Evolutionary conservation across 2,113 vertebrate species (phyloP).

Genomic region (Carettochelys insculpta): DNA sequence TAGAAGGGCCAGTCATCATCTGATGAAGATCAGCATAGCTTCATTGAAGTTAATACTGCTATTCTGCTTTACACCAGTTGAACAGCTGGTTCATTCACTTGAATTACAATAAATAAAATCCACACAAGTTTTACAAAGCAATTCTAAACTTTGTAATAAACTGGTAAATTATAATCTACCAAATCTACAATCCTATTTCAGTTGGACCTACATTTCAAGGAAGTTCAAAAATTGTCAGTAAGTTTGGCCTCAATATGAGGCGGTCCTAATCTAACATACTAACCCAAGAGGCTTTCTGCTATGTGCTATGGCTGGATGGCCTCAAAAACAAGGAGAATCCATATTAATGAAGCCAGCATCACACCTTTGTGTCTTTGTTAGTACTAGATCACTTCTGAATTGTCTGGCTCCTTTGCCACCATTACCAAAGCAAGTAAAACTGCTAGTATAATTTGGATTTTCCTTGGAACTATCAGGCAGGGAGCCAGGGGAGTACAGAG

Average conservation of each 20-base stretch:
- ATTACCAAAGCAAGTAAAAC: slow-evolving; percentile 14
- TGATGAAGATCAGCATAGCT: not conserved
- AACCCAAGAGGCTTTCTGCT: not conserved
- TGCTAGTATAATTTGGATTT: slow-evolving; percentile 7
- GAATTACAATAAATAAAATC: not conserved
- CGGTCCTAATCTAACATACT: not conserved
- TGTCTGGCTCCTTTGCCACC: slow-evolving; percentile 12
- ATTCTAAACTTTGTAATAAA: not conserved
- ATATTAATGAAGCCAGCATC: not conserved
- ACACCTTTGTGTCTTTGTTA: slow-evolving; percentile 8
- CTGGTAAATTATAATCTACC: too few species aligned
- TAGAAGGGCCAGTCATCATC: not conserved
- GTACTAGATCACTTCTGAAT: not conserved
- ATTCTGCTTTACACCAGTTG: not conserved
- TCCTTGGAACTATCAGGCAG: slow-evolving; percentile 6
- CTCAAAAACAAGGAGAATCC: not conserved
- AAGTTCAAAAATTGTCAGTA: not conserved
- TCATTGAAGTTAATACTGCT: not conserved
- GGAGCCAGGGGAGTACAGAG: not conserved
- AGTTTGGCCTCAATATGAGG: not conserved
- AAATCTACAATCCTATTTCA: accelerated
- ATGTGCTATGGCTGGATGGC: not conserved
- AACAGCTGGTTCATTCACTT: not conserved
- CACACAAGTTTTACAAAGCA: not conserved
- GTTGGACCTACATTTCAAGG: not conserved